Evolutionary conservation across 1,140 invertebrate genomes (phyloP), one percentile per base, ranked within the genome.

Genomic region (Stegodyphus mimosarum): DNA sequence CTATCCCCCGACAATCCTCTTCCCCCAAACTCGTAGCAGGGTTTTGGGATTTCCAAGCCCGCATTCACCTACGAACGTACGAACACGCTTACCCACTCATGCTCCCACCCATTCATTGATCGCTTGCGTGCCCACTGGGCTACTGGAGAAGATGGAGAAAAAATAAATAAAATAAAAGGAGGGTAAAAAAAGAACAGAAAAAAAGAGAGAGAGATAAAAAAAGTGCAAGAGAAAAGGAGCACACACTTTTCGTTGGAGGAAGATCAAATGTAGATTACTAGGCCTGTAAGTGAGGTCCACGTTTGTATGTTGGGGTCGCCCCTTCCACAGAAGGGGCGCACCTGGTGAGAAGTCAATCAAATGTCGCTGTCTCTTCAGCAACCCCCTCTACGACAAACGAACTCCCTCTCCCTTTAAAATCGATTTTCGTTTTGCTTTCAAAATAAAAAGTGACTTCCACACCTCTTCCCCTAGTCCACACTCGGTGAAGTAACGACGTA

Each of bases 341-440:
- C 79, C 79, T 81, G 79, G 79, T 33, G 79, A 81, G 79, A 64
- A 81, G 79, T 81, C 79, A 81, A 81, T 81, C 79, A 81, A 73
- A 73, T 73, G 69, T 81, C 79, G 66, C 77, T 70, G 77, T 69
- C 74, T 33, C 33, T 33, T 33, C 33, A 33, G 33, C 33, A 33
- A 33, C 33, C 33, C 33, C 33, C 33, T 33, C 33, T 33, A 33
- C 33, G 33, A 33, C 33, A 33, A 33, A 33, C 33, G 60, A 77
- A 66, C 55, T 11, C 18, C 33, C 73, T 33, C 17, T 7, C 49
- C 60, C 17, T n/a, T 66, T n/a, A 77, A 77, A 70, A 79, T 79
- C 76, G 76, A 79, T 79, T 79, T 79, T 79, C 76, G 76, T 69
- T 79, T 79, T 79, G 51, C 64, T 79, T 72, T 79, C 50, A 52